Percentiles rank a stretch among this genome's conserved stretches.
phyloP scores from a whole-genome alignment of 2,797 vertebrate genomes.

The Bradypodion pumilum region DNA sequence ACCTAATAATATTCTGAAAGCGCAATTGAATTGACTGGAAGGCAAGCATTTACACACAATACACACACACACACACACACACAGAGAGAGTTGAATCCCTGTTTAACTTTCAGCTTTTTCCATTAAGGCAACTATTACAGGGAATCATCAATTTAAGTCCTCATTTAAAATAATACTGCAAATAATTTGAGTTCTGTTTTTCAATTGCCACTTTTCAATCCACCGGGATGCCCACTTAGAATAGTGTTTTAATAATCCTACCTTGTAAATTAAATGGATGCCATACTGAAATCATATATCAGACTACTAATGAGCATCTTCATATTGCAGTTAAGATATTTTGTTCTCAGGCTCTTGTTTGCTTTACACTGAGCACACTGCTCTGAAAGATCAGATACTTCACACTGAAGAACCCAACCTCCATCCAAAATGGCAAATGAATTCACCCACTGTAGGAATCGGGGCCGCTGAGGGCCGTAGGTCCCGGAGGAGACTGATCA shows the following conservation, averaged over 20 bases:
- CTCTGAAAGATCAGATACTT: not conserved
- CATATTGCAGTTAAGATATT: not conserved
- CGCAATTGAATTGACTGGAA: not conserved
- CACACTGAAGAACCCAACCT: not conserved
- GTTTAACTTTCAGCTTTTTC: not conserved
- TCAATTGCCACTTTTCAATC: not conserved
- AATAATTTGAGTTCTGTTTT: constrained; percentile 11
- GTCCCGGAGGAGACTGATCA: too few relatives aligned
- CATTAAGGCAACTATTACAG: not conserved
- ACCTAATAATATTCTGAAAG: not conserved
- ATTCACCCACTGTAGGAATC: too few relatives aligned
- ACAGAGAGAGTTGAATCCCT: not conserved
- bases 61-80: too few relatives aligned
- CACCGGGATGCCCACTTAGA: not conserved
- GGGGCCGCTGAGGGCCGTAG: too few relatives aligned
- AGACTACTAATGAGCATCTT: not conserved
- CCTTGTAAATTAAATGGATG: not conserved
- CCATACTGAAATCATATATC: not conserved
- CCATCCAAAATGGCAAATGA: not conserved
- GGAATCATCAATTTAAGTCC: not conserved
- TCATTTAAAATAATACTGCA: not conserved
- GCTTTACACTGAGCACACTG: not conserved
- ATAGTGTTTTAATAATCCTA: not conserved
- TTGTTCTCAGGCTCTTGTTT: not conserved
- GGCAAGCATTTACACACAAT: not conserved